A percentile compares a stretch with the other conserved stretches of the same genome.
Evolutionary conservation across 2,888 invertebrate species (phyloP).

Genomic region (Anaspis maculata): DNA sequence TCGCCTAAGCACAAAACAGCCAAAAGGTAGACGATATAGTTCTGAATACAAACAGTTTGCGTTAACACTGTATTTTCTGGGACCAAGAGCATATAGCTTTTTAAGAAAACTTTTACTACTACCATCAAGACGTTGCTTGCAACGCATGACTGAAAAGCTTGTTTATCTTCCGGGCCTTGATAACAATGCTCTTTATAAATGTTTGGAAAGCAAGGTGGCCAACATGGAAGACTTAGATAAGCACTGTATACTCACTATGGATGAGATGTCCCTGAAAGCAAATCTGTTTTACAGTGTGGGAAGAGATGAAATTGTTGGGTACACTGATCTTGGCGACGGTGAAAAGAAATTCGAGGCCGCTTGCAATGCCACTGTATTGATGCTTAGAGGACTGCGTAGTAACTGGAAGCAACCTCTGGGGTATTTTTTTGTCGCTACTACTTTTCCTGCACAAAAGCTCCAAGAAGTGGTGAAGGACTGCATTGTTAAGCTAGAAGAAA

Average conservation of each 20-base stretch:
- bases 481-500: conserved; percentile 6
- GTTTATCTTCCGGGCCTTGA: conserved; percentile 8
- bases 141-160: conserved; percentile 15
- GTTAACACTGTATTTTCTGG: conserved; percentile 15
- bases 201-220: conserved; percentile 5
- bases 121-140: conserved; percentile 14
- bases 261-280: conserved; percentile 16
- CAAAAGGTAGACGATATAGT: conserved; percentile 9
- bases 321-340: conserved; percentile 6
- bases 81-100: conserved; percentile 17
- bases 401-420: conserved; percentile 18
- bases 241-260: conserved; percentile 14
- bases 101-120: conserved; percentile 11
- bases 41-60: conserved; percentile 17
- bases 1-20: background rate
- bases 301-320: conserved; percentile 13
- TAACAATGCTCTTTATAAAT: conserved; percentile 12
- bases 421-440: conserved; percentile 9
- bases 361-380: conserved; percentile 9
- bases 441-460: conserved; percentile 5
- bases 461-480: conserved; percentile 3
- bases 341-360: conserved; percentile 11
- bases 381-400: conserved; percentile 13
- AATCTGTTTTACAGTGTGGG: conserved; percentile 13
- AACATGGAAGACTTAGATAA: conserved; percentile 10